These are phyloP conservation scores for Hystrix brachyura DNA, from an alignment of 2,113 vertebrate genomes.

Conservation along the genomic window DNA sequence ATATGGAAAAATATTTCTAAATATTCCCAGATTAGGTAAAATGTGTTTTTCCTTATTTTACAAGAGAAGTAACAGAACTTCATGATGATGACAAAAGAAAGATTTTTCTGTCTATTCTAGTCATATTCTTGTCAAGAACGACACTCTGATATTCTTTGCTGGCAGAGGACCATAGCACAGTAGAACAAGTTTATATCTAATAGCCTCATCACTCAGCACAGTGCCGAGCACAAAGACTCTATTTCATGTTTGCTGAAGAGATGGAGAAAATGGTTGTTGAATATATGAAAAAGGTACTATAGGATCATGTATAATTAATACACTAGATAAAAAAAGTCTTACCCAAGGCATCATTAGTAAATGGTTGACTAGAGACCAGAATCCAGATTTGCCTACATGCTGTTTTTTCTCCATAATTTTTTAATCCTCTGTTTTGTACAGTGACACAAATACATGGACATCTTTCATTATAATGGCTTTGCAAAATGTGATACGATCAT, in stretches of 20 bases:
- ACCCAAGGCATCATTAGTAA: not conserved
- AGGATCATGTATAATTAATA: not conserved
- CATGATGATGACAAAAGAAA: not conserved
- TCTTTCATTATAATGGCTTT: not conserved
- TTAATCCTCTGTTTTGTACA: not conserved
- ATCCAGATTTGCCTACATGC: not conserved
- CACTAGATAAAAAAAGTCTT: not conserved
- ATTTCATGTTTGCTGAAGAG: not conserved
- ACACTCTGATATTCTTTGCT: not conserved
- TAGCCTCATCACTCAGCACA: not conserved
- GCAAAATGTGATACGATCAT: not conserved
- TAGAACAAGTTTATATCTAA: not conserved
- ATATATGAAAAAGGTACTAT: not conserved
- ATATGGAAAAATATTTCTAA: constrained; percentile 17
- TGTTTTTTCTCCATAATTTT: not conserved
- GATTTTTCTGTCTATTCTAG: not conserved
- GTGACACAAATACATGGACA: not conserved
- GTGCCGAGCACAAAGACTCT: not conserved
- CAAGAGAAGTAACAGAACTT: not conserved
- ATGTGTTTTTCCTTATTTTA: not conserved
- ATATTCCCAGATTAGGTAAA: not conserved
- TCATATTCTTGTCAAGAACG: not conserved
- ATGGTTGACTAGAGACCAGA: not conserved
- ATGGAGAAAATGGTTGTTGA: not conserved
- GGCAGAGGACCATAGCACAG: not conserved